phyloP scores from a whole-genome alignment of 2,113 vertebrate genomes.

The Scophthalmus maximus region DNA sequence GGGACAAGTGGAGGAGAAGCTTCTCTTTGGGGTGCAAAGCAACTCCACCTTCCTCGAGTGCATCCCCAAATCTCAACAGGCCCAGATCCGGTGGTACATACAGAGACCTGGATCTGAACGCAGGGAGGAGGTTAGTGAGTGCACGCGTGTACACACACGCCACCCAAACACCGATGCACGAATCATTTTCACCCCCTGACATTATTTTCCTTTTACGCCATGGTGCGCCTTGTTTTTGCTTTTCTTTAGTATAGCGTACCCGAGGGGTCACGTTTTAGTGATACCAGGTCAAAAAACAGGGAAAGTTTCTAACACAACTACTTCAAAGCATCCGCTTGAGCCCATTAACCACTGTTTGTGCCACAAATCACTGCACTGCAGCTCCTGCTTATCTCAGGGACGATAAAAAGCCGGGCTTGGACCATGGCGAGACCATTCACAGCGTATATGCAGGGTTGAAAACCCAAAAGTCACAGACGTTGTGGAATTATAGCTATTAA shows the following conservation, averaged over 20 bases:
- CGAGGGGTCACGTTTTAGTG: conserved; percentile 11
- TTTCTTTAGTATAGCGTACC: conserved; percentile 8
- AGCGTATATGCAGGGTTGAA: neutral
- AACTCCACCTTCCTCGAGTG: conserved; percentile 99
- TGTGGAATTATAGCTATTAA: conserved; percentile 26
- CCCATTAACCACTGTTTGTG: conserved; percentile 1
- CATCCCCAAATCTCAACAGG: conserved; percentile 95
- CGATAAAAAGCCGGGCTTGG: conserved; percentile 16
- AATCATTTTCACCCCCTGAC: neutral
- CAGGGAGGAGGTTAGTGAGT: conserved; percentile 90
- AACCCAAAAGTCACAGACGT: conserved; percentile 3
- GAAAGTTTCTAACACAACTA: conserved; percentile 23
- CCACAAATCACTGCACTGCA: conserved; percentile 36
- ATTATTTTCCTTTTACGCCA: neutral
- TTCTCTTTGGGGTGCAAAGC: conserved; percentile 95
- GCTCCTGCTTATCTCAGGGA: neutral
- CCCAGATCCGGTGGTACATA: conserved; percentile 92
- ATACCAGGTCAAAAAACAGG: conserved; percentile 16
- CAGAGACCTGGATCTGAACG: conserved; percentile 89
- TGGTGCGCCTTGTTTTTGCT: neutral
- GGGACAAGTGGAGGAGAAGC: conserved; percentile 87
- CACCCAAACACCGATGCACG: neutral
- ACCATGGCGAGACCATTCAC: neutral
- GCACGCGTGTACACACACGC: neutral
- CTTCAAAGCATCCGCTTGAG: conserved; percentile 22